Evolutionary conservation across 2,888 invertebrate species (phyloP).

Genomic region (Lissocephala sabroskyi): DNA sequence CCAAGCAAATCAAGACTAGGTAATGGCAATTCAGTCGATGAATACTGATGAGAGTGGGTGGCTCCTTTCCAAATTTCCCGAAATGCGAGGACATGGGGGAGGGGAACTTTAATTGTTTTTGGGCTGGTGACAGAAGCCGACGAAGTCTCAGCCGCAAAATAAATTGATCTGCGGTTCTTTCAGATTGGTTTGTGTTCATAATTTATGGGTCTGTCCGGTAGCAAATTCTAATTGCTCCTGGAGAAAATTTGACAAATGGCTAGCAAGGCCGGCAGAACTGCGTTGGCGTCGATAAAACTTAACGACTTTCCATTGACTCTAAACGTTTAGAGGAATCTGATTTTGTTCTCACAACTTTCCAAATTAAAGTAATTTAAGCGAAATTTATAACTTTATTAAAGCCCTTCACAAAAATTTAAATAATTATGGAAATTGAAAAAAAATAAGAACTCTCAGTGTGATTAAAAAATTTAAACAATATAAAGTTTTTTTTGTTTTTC

Average conservation of each 20-base stretch:
- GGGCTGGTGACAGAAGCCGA: constrained; percentile 32
- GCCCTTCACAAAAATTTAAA: too few species aligned
- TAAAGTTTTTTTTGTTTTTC: too few species aligned
- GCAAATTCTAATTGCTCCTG: too few species aligned
- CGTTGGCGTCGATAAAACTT: background rate
- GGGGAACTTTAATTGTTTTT: constrained; percentile 53
- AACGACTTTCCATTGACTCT: too few species aligned
- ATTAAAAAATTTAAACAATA: too few species aligned
- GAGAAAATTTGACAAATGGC: constrained; percentile 45
- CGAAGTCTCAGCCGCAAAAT: constrained; percentile 43
- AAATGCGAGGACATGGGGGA: constrained; percentile 12
- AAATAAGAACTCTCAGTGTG: too few species aligned
- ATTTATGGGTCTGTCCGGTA: constrained; percentile 35
- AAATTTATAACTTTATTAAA: too few species aligned
- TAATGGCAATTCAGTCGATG: constrained; percentile 15
- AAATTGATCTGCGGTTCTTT: constrained; percentile 54
- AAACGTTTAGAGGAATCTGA: too few species aligned
- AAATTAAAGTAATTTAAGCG: too few species aligned
- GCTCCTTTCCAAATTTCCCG: background rate
- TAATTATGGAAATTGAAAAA: too few species aligned
- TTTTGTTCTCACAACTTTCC: too few species aligned
- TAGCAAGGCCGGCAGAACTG: constrained; percentile 7
- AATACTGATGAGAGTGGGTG: constrained; percentile 26
- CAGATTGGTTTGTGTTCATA: constrained; percentile 26
- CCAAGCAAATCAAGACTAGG: background rate